A percentile compares a stretch with the other conserved stretches of the same genome.
phyloP scores from a whole-genome alignment of 2,113 vertebrate species.

The Donacobius atricapilla region DNA sequence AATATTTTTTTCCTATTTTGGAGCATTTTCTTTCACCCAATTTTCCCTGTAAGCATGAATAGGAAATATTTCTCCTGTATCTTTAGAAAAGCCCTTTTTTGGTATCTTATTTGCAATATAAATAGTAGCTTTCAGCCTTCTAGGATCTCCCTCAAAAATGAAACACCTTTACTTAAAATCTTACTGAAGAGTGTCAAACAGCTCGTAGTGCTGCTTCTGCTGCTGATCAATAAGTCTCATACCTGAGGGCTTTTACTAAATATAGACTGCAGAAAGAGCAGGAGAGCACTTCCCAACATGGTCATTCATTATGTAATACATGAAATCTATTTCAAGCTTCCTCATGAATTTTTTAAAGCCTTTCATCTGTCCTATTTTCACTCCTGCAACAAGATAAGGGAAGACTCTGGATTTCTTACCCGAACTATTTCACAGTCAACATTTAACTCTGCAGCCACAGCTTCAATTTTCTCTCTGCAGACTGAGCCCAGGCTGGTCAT shows the following conservation, averaged over 20 bases:
- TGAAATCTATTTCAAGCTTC: conserved; percentile 68
- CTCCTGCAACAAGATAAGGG: conserved; percentile 26
- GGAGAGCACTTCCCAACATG: conserved; percentile 48
- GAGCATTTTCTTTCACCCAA: neutral
- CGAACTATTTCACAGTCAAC: conserved; percentile 99
- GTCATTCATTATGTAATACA: conserved; percentile 66
- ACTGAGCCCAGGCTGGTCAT: conserved; percentile 98
- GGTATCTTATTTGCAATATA: neutral
- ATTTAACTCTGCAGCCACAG: conserved; percentile 89
- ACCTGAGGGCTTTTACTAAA: conserved; percentile 66
- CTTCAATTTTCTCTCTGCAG: conserved; percentile 96
- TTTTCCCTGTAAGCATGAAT: neutral
- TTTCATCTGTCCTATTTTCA: conserved; percentile 64
- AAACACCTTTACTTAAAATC: neutral
- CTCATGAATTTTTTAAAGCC: conserved; percentile 64
- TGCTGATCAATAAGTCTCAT: conserved; percentile 47
- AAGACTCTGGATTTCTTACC: conserved; percentile 78
- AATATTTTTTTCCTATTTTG: neutral
- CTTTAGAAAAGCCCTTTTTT: neutral
- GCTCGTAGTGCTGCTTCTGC: neutral
- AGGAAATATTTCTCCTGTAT: neutral
- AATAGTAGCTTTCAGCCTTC: neutral
- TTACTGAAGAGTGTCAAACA: neutral
- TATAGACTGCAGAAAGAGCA: conserved; percentile 58
- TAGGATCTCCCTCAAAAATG: neutral